These are phyloP conservation scores for Acanthosepion pharaonis DNA, from an alignment of 2,888 invertebrate genomes.

Conservation along the genomic window DNA sequence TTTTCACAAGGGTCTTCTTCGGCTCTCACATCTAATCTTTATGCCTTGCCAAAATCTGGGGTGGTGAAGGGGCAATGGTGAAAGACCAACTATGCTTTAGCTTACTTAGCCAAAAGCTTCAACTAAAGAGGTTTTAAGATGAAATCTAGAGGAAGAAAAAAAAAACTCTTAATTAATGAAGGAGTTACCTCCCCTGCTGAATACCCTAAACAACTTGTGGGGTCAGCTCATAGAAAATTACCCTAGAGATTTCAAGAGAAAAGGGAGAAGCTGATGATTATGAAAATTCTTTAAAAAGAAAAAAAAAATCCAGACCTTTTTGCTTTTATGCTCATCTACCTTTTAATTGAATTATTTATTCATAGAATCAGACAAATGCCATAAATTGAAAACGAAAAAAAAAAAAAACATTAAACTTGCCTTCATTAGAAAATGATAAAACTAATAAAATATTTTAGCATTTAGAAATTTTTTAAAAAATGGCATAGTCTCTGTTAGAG, in stretches of 20 bases:
- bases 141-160: neutral
- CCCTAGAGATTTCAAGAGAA: neutral
- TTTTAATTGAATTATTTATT: no score
- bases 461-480: no score
- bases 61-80: neutral
- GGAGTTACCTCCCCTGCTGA: neutral
- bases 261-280: neutral
- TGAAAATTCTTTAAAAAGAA: neutral
- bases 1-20: constrained; percentile 33
- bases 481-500: no score
- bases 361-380: no score
- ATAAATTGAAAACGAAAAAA: no score
- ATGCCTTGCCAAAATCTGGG: neutral
- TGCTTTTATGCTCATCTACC: no score
- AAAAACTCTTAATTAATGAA: neutral
- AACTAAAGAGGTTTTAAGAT: neutral
- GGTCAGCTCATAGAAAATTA: neutral
- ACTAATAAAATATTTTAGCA: no score
- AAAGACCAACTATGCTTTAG: neutral
- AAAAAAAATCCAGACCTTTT: neutral
- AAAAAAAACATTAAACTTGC: no score
- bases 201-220: neutral
- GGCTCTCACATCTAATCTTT: neutral
- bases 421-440: no score
- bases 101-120: neutral